A percentile compares a stretch with the other conserved stretches of the same genome.
Conservation (phyloP, 2,797 vertebrate species). For the Alca torda region DNA sequence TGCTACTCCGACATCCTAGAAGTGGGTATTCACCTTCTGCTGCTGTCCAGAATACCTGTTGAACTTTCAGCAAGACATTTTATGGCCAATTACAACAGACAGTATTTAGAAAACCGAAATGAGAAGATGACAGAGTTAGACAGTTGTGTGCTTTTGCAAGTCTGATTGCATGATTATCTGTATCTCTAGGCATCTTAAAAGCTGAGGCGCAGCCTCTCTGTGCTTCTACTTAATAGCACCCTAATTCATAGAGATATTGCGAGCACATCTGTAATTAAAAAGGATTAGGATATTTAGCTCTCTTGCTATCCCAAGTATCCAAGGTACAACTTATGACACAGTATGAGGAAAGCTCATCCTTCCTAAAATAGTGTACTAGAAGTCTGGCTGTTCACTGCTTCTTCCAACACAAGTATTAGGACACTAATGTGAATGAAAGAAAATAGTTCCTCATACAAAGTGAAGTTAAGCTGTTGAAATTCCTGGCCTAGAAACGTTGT, state of each 20-base stretch:
- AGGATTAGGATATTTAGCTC: not conserved
- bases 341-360: not conserved
- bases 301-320: not conserved
- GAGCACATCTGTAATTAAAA: not conserved
- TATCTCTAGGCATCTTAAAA: not conserved
- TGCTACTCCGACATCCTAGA: not conserved
- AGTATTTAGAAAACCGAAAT: not conserved
- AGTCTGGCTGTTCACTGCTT: not conserved
- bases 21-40: not conserved
- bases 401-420: not conserved
- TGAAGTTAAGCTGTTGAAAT: not conserved
- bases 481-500: not conserved
- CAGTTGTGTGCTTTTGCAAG: not conserved
- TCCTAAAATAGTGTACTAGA: not conserved
- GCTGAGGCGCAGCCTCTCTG: not conserved
- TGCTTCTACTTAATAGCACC: not conserved
- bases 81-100: not conserved
- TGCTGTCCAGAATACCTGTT: not conserved
- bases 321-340: not conserved
- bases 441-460: not conserved
- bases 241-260: not conserved
- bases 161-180: not conserved
- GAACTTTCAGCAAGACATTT: not conserved
- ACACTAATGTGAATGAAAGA: not conserved
- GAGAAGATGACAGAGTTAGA: not conserved